Base-by-base conservation (phyloP, 2,113 vertebrate genomes). In the Ochotona curzoniae region DNA sequence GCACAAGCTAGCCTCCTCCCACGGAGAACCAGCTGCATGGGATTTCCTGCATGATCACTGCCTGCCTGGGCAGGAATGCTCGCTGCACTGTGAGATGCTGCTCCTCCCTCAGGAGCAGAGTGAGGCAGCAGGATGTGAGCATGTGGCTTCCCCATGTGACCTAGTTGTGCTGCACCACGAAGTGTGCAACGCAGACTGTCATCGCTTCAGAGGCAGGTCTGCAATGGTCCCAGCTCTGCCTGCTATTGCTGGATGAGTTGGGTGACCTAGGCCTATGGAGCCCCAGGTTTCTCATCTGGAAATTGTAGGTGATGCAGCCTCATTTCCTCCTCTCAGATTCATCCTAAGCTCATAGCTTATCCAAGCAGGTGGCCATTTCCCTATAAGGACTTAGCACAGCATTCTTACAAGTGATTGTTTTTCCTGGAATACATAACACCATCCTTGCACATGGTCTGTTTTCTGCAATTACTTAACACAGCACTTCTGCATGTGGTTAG, bases 101-200 rank as follows among this genome's bases (percentile, higher is more conserved):
- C n/a, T 11, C 8, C 9, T 7, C 25, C 5, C 6, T 15, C 17
- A n/a, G 18, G 32, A 38, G 35, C 0, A 57, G 2, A 4, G 13
- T n/a, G n/a, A 51, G 8, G 9, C 8, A n/a, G 13, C 61, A 75
- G 69, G 49, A 14, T 49, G 63, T 63, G 67, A 70, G 7, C 11
- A n/a, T 35, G 76, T 60, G 20, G 20, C 74, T 64, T 66, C 32
- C 12, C n/a, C 54, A 63, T 25, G 28, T 13, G 35, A 25, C 8
- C 35, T 5, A 54, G 38, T 20, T 49, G n/a, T 25, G 51, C 38
- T n/a, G n/a, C n/a, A n/a, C n/a, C n/a, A n/a, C n/a, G n/a, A n/a
- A n/a, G n/a, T n/a, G n/a, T n/a, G n/a, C n/a, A n/a, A n/a, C n/a
- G n/a, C n/a, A n/a, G n/a, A n/a, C n/a, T 1, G 54, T 64, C 28